Evolutionary conservation across 2,888 invertebrate genomes (phyloP), one percentile per base, ranked within the genome.

Genomic region (Caenorhabditis sp.): DNA sequence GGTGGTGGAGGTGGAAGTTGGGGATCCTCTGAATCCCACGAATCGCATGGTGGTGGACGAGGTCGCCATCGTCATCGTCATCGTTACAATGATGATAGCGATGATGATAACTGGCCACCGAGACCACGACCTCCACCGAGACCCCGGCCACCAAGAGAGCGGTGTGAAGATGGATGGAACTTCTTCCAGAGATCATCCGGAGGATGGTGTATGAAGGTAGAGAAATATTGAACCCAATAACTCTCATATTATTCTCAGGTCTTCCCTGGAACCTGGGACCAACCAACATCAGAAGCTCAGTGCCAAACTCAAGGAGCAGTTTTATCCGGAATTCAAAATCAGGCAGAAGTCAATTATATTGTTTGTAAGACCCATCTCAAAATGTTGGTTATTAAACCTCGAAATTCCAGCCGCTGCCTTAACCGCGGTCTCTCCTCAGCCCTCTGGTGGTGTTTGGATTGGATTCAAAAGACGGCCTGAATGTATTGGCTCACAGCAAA

Each of bases 151-250:
- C 38, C 19, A 58, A n/a, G 58, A 24, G 24, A 35, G 19, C 58
- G 16, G 19, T 74, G 74, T 54, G 41, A 56, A 6, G 10, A 26
- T 0, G 74, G 64, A 19, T 74, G 74, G 74, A 64, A 44, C 2
- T 41, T 28, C 14, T 64, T 58, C 31, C 28, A 63, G 16, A 19
- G 74, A 28, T 56, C 64, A 10, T 31, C 16, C n/a, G 74, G 74
- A n/a, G 74, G 64, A 19, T 74, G 74, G 64, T 74, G 74, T 22
- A 31, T 64, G 28, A 74, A 66, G 56, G 63, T 63, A 38, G 38
- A 38, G 38, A 12, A 2, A 12, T 12, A 38, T 7, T 2, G 38
- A 38, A 38, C 6, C 38, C 10, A 38, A 12, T 2, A 12, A 12
- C 12, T 10, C 6, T 38, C 38, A 12, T 38, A 14, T 14, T 14